These are phyloP conservation scores for Oreotrochilus melanogaster DNA, from an alignment of 2,113 vertebrate genomes.

Conservation along the genomic window DNA sequence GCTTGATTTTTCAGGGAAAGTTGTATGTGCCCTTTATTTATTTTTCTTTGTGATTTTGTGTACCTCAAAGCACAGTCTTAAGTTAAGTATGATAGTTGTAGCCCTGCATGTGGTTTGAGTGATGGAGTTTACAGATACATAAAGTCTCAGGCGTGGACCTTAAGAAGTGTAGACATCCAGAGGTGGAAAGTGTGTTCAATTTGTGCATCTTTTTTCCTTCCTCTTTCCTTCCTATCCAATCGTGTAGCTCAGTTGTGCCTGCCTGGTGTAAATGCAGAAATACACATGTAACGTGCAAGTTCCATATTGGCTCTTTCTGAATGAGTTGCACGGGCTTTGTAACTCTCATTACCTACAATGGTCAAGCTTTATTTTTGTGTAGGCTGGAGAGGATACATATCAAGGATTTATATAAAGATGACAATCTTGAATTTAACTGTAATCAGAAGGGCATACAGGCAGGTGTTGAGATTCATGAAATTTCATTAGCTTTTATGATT, in stretches of 20 bases:
- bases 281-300: not conserved
- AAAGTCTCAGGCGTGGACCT: not conserved
- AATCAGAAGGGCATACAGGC: not conserved
- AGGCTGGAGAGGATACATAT: not conserved
- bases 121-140: not conserved
- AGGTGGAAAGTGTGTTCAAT: not conserved
- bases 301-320: not conserved
- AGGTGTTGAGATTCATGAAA: not conserved
- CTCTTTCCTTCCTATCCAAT: not conserved
- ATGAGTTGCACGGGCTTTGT: not conserved
- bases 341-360: not conserved
- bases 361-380: not conserved
- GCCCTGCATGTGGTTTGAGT: not conserved
- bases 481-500: not conserved
- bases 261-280: not conserved
- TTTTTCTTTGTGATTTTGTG: not conserved
- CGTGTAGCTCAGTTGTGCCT: rapidly evolving
- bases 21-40: not conserved
- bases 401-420: not conserved
- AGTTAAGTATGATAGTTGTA: not conserved
- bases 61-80: not conserved
- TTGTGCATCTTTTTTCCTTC: not conserved
- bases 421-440: not conserved
- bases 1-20: not conserved
- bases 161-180: not conserved